Evolutionary conservation across 2,113 vertebrate species (phyloP).

Genomic region (Rafetus swinhoei): DNA sequence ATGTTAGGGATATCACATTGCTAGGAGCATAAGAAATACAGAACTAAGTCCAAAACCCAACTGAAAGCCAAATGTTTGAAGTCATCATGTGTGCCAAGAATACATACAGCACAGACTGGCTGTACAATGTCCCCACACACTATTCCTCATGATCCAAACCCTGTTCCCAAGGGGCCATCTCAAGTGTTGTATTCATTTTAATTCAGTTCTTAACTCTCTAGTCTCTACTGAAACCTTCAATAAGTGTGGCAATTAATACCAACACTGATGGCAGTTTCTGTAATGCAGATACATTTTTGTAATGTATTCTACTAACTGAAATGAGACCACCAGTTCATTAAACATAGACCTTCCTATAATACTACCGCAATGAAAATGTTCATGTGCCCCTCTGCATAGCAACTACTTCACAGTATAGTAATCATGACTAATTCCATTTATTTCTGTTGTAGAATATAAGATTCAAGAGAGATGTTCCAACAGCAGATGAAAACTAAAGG

Average conservation of each 20-base stretch:
- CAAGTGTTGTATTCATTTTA: not conserved
- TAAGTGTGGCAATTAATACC: not conserved
- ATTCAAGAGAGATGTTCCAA: not conserved
- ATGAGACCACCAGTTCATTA: not conserved
- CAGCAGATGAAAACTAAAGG: not conserved
- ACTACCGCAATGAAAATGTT: not conserved
- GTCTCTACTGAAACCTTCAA: not conserved
- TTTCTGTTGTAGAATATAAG: not conserved
- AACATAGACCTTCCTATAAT: not conserved
- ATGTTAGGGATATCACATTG: not conserved
- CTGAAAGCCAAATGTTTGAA: not conserved
- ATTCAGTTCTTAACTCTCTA: not conserved
- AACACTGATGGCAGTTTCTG: not conserved
- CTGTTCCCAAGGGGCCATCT: not conserved
- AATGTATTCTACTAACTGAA: not conserved
- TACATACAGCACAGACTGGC: not conserved
- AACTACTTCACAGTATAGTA: not conserved
- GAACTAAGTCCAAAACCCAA: rapidly evolving
- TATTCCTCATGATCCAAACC: not conserved
- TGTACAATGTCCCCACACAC: rapidly evolving
- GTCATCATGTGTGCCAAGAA: not conserved
- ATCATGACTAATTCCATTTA: not conserved
- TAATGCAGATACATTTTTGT: not conserved
- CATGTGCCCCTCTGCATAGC: not conserved
- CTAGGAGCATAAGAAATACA: not conserved